Base-by-base conservation (phyloP, 2,113 vertebrate genomes). In the Redunca redunca region DNA sequence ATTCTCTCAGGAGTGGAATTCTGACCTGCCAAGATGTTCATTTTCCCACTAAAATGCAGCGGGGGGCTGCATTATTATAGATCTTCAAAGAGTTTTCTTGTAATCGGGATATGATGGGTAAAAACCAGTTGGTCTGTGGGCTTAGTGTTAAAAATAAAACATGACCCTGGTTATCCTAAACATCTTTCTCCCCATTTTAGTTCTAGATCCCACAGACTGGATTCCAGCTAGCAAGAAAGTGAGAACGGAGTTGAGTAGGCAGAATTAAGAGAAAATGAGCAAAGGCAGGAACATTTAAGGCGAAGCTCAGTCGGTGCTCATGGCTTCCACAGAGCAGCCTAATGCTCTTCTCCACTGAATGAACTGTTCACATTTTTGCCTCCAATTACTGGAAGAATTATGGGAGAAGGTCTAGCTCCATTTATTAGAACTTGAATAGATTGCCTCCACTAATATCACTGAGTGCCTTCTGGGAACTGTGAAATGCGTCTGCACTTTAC, bases 231-330 rank as follows among this genome's bases (percentile, higher is more conserved):
- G 43, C 81, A 86, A 95, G 88, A 95, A 82, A 85, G 21, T 81
- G 48, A 94, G 93, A 96, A 82, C 48, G 60, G 78, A 95, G 85
- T 94, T 83, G 88, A 94, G 86, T 86, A 48, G 92, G 93, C 90
- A 97, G 94, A 93, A 95, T 33, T 80, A 78, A 86, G 90, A 92
- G 55, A 19, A 94, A 95, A 84, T 11, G 77, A 88, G 82, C 64
- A 82, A 88, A 97, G 67, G 77, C 86, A 87, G 71, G 62, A 87
- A 83, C 94, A 93, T 80, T 91, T 80, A 28, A 62, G 60, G 52
- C 1, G 0, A 77, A 88, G 52, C 86, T 86, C 77, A 84, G 93
- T 92, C 88, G 92, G 64, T 43, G 84, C 15, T 95, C 85, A 40
- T 90, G 60, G 90, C 74, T 86, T 89, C 53, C 81, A 71, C 78